phyloP scores from a whole-genome alignment of 2,797 vertebrate genomes.

The Myiotriccus ornatus region DNA sequence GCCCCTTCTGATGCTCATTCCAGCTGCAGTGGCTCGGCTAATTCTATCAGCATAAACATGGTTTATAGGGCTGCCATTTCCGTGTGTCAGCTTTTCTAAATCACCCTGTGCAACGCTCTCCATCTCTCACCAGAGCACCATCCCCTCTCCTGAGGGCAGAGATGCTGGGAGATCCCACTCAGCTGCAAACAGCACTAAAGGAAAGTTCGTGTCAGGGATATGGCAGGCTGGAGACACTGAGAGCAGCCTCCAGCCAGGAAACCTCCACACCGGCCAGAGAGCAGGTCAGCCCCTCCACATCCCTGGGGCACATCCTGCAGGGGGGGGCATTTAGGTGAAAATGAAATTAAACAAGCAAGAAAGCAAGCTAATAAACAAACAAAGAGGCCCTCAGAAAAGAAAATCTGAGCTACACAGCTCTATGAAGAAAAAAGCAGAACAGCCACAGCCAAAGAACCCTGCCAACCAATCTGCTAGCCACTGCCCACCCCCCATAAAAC shows the following conservation, averaged over 20 bases:
- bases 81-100: slow-evolving; percentile 27
- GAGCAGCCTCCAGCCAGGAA: neutral
- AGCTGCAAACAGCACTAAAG: neutral
- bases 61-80: slow-evolving; percentile 48
- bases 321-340: too few species aligned
- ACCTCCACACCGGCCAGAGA: neutral
- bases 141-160: neutral
- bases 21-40: neutral
- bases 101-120: neutral
- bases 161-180: neutral
- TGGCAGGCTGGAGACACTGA: neutral
- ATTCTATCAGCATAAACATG: slow-evolving; percentile 62
- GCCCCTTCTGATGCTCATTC: neutral
- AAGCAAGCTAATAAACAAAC: neutral
- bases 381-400: neutral
- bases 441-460: accelerated
- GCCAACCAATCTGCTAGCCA: neutral
- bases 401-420: neutral
- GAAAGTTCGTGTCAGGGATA: neutral
- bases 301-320: neutral
- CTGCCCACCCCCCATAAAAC: accelerated
- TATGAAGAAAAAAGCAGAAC: accelerated
- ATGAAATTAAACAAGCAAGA: neutral
- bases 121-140: neutral
- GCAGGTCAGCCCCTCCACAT: neutral